These are phyloP conservation scores for Camptogramma bilineatum DNA, from an alignment of 2,888 invertebrate genomes.

Conservation along the genomic window DNA sequence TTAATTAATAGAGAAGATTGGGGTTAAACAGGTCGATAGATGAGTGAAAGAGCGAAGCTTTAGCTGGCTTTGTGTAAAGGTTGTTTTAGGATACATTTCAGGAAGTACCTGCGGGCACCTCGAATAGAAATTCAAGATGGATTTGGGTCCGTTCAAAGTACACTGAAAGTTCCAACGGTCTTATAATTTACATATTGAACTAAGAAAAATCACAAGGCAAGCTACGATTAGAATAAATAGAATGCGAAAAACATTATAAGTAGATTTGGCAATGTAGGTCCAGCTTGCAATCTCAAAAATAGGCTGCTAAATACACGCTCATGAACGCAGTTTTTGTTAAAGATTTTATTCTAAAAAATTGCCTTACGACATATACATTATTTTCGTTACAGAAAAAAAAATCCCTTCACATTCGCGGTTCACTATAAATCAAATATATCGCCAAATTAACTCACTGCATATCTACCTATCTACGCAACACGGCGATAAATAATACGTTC, in stretches of 20 bases:
- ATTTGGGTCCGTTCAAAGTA: background rate
- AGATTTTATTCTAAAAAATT: too few species aligned
- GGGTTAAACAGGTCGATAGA: slow-evolving; percentile 41
- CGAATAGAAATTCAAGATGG: background rate
- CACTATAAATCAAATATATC: slow-evolving; percentile 36
- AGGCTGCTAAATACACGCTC: too few species aligned
- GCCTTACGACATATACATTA: background rate
- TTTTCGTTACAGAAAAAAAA: background rate
- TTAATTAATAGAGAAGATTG: slow-evolving; percentile 67
- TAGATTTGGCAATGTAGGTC: too few species aligned
- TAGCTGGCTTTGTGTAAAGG: background rate
- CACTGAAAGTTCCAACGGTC: background rate
- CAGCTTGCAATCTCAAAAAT: too few species aligned
- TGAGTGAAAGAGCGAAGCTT: slow-evolving; percentile 6
- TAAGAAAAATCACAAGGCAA: too few species aligned
- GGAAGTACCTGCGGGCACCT: background rate
- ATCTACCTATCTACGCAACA: slow-evolving; percentile 19
- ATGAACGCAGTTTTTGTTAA: too few species aligned
- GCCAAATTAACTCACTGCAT: slow-evolving; percentile 41
- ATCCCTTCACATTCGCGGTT: background rate
- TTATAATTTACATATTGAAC: too few species aligned
- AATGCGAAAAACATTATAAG: too few species aligned
- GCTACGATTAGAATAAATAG: too few species aligned
- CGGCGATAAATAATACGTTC: slow-evolving; percentile 40
- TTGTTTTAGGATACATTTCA: background rate